Conservation (phyloP, 2,797 vertebrate species). For the Melanotaenia maccullochi region DNA sequence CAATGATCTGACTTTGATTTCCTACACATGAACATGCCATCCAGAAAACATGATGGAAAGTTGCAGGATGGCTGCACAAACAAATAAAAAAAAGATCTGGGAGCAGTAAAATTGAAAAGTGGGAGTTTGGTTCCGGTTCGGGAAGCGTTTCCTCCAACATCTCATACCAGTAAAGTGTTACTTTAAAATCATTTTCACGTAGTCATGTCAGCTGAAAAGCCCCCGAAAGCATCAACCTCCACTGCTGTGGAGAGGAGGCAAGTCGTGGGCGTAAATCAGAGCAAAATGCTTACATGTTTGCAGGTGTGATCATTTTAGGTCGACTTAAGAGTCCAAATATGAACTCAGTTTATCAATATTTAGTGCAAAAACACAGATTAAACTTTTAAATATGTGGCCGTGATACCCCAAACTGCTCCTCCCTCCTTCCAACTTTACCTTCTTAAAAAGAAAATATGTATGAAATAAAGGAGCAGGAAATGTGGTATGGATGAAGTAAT, state of each 20-base stretch:
- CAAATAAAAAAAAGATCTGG: neutral
- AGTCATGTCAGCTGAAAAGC: neutral
- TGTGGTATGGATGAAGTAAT: neutral
- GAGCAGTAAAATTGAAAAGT: constrained; percentile 8
- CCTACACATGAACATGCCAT: neutral
- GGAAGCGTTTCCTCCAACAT: neutral
- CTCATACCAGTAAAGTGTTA: neutral
- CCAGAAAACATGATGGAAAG: neutral
- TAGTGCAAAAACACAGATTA: neutral
- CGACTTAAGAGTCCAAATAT: neutral
- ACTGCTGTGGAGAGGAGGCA: neutral
- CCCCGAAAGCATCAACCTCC: neutral
- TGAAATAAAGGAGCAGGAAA: neutral
- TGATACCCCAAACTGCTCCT: neutral
- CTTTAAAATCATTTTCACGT: neutral
- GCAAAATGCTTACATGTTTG: constrained; percentile 1
- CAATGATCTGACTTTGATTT: constrained; percentile 3
- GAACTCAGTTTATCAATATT: neutral
- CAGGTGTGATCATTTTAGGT: neutral
- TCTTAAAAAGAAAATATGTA: neutral
- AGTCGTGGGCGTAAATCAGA: neutral
- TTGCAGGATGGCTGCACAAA: constrained; percentile 1
- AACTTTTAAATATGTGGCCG: neutral
- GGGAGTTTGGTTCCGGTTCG: neutral
- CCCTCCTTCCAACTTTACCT: neutral